Base-by-base conservation (phyloP, 2,797 vertebrate genomes). In the Mormyrops boulengeri region DNA sequence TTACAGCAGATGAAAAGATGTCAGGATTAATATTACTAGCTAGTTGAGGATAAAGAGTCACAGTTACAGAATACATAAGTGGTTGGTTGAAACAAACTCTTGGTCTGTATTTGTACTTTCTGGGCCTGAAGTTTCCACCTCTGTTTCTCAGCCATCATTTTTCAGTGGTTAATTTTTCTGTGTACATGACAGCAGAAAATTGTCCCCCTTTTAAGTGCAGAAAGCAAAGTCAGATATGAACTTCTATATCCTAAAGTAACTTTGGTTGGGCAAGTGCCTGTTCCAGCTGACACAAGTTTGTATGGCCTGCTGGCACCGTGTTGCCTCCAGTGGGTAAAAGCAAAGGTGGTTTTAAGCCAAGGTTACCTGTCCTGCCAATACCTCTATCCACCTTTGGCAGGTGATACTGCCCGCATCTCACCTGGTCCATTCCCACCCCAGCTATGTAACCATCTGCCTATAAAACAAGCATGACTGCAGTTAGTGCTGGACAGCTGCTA, bases 391-490 rank as follows among this genome's bases (percentile, higher is more conserved):
- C 12, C 87, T 47, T 62, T 69, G 60, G 11, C 87, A 88, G 19
- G 30, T 88, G 55, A 88, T 87, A 47, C 69, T 77, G 11, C 26
- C 7, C 12, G 1, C 34, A 41, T 91, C 53, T 80, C 91, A 94
- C 52, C 93, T 94, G 93, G 84, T 38, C 19, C 49, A 88, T 94
- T 95, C 92, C 92, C 92, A 93, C 55, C 55, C 66, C 4, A 82
- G 30, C 14, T 22, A 47, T 62, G 41, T 44, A 90, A 26, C 53
- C 57, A 41, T 66, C 38, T n/a, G 5, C 41, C 60, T 90, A 91
- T 91, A 91, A 91, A 92, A 84, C 38, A 87, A 2, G 26, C 47
- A 22, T 8, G 53, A 22, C 5, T 77, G 12, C 34, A 47, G 12
- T 47, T 49, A 19, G 38, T 41, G 0, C 4, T 2, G 0, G 11